These are phyloP conservation scores for Archegozetes longisetosus DNA, from an alignment of 1,140 invertebrate species.

Conservation along the genomic window DNA sequence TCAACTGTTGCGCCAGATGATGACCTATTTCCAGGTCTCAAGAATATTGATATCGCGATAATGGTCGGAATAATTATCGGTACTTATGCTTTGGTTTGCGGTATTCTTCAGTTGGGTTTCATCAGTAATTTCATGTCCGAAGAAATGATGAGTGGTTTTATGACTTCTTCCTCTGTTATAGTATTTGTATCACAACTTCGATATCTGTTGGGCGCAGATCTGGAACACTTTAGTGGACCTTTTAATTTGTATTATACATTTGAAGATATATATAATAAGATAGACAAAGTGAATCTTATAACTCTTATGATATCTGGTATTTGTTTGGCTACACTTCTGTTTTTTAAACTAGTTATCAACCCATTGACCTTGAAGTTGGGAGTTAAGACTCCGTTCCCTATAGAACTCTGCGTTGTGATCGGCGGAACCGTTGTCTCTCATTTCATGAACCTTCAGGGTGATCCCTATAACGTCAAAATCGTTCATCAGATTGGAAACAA, in stretches of 20 bases:
- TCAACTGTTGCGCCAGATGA: neutral
- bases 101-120: slow-evolving; percentile 57
- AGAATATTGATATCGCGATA: slow-evolving; percentile 9
- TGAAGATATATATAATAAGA: neutral
- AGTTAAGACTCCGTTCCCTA: neutral
- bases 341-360: neutral
- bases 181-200: slow-evolving; percentile 76
- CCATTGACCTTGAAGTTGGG: neutral
- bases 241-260: slow-evolving; percentile 2
- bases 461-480: neutral
- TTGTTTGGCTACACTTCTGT: neutral
- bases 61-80: slow-evolving; percentile 11
- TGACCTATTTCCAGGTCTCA: neutral
- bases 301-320: neutral
- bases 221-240: neutral
- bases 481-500: neutral
- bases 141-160: slow-evolving; percentile 76
- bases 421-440: neutral
- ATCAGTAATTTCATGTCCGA: slow-evolving; percentile 70
- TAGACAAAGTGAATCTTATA: neutral
- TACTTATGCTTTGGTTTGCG: slow-evolving; percentile 35
- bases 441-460: neutral
- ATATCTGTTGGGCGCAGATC: slow-evolving; percentile 51
- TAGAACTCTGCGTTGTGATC: neutral
- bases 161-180: slow-evolving; percentile 72